Evolutionary conservation across 2,113 vertebrate genomes (phyloP).

Genomic region (Gulo gulo): DNA sequence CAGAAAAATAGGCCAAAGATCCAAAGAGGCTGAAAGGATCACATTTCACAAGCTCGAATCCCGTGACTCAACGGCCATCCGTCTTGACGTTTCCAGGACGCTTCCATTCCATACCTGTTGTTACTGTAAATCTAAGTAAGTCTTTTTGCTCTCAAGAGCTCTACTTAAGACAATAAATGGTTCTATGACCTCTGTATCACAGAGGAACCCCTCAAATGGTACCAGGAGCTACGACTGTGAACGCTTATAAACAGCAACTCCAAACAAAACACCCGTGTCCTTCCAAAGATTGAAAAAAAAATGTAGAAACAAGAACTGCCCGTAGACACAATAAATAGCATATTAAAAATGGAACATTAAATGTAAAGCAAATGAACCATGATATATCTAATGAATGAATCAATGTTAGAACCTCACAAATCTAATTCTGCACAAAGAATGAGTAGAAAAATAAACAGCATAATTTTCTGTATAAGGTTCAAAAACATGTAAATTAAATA

Average conservation of each 20-base stretch:
- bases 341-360: not conserved
- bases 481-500: not conserved
- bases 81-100: not conserved
- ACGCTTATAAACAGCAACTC: not conserved
- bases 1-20: not conserved
- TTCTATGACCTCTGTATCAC: rapidly evolving
- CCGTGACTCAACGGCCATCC: rapidly evolving
- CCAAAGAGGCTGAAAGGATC: not conserved
- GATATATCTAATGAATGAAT: not conserved
- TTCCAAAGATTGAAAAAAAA: not conserved
- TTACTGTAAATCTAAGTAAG: not conserved
- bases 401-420: not conserved
- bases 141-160: not conserved
- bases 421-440: not conserved
- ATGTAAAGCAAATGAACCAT: not conserved
- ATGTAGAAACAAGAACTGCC: not conserved
- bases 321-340: not conserved
- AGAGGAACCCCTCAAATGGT: not conserved
- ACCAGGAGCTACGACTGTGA: not conserved
- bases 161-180: no score
- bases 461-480: not conserved
- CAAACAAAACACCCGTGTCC: not conserved
- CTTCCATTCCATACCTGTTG: not conserved
- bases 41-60: not conserved
- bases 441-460: not conserved